Base-by-base conservation (phyloP, 2,113 vertebrate genomes). In the Oncorhynchus nerka region DNA sequence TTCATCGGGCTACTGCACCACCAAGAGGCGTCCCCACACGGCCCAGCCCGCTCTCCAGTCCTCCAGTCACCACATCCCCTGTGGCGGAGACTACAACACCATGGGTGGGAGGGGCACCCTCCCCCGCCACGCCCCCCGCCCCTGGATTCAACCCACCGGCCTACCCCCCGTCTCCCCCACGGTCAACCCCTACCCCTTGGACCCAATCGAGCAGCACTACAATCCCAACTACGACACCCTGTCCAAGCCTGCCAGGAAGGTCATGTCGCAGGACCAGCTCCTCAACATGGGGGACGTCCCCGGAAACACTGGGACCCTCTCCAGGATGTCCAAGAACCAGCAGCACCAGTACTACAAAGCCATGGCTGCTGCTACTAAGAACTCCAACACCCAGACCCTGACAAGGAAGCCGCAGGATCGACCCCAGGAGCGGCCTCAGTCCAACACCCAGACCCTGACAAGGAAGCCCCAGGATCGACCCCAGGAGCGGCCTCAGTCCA, bases 241-340 rank as follows among this genome's bases (percentile, higher is more conserved):
- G 11, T 95, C 94, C 76, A 93, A 96, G 79, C 90, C 92, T 28
- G 92, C 95, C 0, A 93, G 96, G 20, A 93, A 96, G 15, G 96
- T 96, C 8, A 96, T 96, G 93, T 95, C 96, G 6, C 93, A 92
- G n/a, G 96, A 97, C 82, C 96, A 96, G 84, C 88, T 94, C 45
- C 91, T 95, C 72, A 92, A 93, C 77, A 92, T 93, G 76, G 91
- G 75, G 0, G 93, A 95, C 0, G 87, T 92, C 51, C 89, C 91
- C 0, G 92, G 93, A 28, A 93, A 87, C 87, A 94, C 91, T 0
- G 91, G 91, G 5, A 92, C 93, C 3, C 84, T 94, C 70, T 93
- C 93, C 72, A 85, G 91, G 70, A 39, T 93, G 75, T 89, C 92
- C 30, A 94, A 94, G 87, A 94, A 94, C 89, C 94, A 94, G 81